Percentiles rank a stretch among this genome's conserved stretches.
Evolutionary conservation across 2,888 invertebrate genomes (phyloP).

Genomic region (Habrosyne pyritoides): DNA sequence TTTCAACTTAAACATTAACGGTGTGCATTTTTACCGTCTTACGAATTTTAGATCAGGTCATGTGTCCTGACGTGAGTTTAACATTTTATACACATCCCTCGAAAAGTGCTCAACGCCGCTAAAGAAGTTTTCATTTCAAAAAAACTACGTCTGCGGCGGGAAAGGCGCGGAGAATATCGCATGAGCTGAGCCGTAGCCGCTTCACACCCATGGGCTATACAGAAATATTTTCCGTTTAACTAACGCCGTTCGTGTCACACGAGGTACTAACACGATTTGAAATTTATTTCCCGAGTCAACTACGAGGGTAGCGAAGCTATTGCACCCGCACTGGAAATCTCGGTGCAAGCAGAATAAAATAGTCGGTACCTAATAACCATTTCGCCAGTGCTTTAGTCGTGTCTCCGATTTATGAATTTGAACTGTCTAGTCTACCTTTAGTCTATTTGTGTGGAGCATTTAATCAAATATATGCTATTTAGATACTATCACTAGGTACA

Average conservation of each 20-base stretch:
- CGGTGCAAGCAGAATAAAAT: slow-evolving; percentile 9
- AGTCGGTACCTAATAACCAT: slow-evolving; percentile 6
- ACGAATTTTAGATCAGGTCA: no score
- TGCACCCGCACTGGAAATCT: slow-evolving; percentile 30
- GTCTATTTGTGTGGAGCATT: background rate
- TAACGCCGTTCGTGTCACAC: slow-evolving; percentile 61
- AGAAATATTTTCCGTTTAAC: slow-evolving; percentile 75
- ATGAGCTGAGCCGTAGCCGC: slow-evolving; percentile 54
- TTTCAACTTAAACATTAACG: no score
- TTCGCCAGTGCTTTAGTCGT: background rate
- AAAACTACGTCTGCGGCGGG: slow-evolving; percentile 22
- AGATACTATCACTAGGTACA: slow-evolving; percentile 23
- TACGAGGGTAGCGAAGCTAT: slow-evolving; percentile 37
- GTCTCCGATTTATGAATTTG: slow-evolving; percentile 1
- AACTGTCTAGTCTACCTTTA: background rate
- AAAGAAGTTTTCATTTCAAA: no score
- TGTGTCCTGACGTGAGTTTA: no score
- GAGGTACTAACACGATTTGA: slow-evolving; percentile 62
- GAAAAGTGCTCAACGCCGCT: no score
- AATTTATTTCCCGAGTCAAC: slow-evolving; percentile 66
- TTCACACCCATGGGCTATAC: slow-evolving; percentile 64
- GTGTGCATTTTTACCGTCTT: no score
- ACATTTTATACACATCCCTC: no score
- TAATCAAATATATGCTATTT: background rate
- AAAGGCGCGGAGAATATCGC: slow-evolving; percentile 56